phyloP scores from a whole-genome alignment of 2,797 vertebrate genomes.

The Tragelaphus eurycerus region DNA sequence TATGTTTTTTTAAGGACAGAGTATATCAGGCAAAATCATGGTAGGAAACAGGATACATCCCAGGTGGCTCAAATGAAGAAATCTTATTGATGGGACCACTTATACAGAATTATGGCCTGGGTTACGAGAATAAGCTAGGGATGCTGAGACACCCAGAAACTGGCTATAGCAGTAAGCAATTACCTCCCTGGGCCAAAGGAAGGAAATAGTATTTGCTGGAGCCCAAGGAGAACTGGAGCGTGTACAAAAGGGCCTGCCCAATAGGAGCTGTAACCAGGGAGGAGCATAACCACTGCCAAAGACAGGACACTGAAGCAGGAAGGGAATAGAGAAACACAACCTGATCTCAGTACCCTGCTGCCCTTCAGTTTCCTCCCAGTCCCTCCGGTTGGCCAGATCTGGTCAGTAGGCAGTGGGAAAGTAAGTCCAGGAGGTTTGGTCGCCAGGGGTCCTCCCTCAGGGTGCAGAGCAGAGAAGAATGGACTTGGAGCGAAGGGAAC shows the following conservation, averaged over 20 bases:
- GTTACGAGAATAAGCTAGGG: neutral
- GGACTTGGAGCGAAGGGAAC: neutral
- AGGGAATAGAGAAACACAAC: neutral
- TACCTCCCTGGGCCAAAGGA: neutral
- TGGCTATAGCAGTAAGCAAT: neutral
- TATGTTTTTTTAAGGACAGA: conserved; percentile 44
- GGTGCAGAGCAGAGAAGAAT: neutral
- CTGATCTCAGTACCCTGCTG: neutral
- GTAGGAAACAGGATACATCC: conserved; percentile 43
- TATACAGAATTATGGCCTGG: conserved; percentile 43
- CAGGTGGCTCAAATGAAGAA: conserved; percentile 45
- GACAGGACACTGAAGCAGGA: neutral
- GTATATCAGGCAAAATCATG: conserved; percentile 11
- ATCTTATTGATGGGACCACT: neutral
- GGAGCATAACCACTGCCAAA: neutral
- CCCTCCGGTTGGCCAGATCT: neutral
- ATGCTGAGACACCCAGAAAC: conserved; percentile 4
- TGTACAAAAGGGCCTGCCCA: neutral
- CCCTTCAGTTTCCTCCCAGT: neutral
- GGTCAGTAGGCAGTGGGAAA: neutral
- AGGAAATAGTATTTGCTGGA: neutral
- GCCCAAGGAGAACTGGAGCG: neutral
- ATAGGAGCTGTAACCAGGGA: neutral
- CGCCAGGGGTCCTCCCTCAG: no score
- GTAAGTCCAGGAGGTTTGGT: neutral